phyloP scores from a whole-genome alignment of 2,888 invertebrate genomes.

The Horisme vitalbata region DNA sequence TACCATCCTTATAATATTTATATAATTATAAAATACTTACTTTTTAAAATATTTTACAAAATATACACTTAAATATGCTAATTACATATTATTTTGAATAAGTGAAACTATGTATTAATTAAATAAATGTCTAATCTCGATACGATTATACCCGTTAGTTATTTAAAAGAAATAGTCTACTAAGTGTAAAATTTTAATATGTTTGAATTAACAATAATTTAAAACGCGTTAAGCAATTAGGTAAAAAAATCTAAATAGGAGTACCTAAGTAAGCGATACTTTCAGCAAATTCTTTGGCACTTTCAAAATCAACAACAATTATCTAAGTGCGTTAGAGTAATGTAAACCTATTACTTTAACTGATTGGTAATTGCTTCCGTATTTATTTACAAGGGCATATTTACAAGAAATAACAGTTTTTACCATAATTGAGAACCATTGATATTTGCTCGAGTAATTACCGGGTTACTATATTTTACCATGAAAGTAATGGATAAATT shows the following conservation, averaged over 20 bases:
- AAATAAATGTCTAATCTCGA: neutral
- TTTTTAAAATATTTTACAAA: too few relatives aligned
- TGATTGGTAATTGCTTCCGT: conserved; percentile 1
- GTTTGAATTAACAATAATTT: neutral
- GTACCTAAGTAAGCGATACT: conserved; percentile 5
- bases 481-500: too few relatives aligned
- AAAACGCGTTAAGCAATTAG: neutral
- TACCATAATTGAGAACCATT: too few relatives aligned
- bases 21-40: too few relatives aligned
- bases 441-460: too few relatives aligned
- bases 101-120: too few relatives aligned
- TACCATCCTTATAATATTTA: too few relatives aligned
- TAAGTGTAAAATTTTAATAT: neutral
- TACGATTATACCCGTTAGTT: conserved; percentile 10
- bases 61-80: neutral
- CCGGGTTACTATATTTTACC: too few relatives aligned
- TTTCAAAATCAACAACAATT: conserved; percentile 16
- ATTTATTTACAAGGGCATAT: conserved; percentile 12
- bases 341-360: too few relatives aligned
- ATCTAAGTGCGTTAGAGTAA: neutral
- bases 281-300: conserved; percentile 31
- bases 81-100: too few relatives aligned
- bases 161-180: neutral
- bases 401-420: neutral
- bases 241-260: neutral